Evolutionary conservation across 2,888 invertebrate species (phyloP).

Genomic region (Scrobipalpa costella): DNA sequence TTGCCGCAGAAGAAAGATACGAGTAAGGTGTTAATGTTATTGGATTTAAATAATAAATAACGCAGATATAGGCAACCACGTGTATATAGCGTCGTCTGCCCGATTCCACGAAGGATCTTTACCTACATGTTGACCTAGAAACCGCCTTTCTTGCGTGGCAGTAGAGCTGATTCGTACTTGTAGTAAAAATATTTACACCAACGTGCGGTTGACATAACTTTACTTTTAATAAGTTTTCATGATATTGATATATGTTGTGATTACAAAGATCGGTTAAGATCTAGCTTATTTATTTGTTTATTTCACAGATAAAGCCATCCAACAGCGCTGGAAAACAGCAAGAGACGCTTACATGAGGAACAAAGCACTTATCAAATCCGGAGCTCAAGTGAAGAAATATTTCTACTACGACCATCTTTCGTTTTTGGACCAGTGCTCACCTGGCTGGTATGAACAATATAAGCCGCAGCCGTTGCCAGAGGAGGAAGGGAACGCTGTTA

Average conservation of each 20-base stretch:
- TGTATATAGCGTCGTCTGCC: too few relatives aligned
- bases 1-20: background rate
- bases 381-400: slow-evolving; percentile 1
- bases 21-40: background rate
- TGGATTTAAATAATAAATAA: background rate
- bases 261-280: too few relatives aligned
- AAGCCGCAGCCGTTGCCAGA: background rate
- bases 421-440: background rate
- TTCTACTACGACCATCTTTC: slow-evolving; percentile 1
- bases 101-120: too few relatives aligned
- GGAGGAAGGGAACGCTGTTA: too few relatives aligned
- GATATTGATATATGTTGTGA: too few relatives aligned
- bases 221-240: too few relatives aligned
- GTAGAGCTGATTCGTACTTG: background rate
- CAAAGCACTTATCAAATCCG: background rate
- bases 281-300: background rate
- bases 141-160: too few relatives aligned
- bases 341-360: slow-evolving; percentile 31
- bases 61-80: background rate
- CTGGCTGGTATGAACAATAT: background rate
- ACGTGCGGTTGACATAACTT: too few relatives aligned
- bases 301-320: slow-evolving; percentile 29
- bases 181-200: background rate
- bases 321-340: slow-evolving; percentile 32
- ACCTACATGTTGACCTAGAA: too few relatives aligned